These are phyloP conservation scores for Epizoanthus rinbou DNA, from an alignment of 92 coral and sea anemone genomes.

Conservation along the genomic window DNA sequence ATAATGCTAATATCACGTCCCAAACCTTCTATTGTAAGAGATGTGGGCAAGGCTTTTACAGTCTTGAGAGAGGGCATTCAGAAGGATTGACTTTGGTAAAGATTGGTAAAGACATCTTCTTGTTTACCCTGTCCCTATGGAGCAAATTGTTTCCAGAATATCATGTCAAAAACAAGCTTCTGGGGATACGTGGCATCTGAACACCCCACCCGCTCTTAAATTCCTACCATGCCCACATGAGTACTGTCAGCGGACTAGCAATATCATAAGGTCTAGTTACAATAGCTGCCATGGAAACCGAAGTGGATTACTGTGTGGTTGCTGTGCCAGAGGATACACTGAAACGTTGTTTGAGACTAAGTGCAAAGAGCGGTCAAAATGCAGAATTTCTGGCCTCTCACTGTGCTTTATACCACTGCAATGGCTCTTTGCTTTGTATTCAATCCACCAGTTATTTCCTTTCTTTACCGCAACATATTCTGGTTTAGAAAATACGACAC, in stretches of 20 bases:
- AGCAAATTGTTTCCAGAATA: conserved; percentile 44
- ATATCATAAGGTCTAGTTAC: neutral
- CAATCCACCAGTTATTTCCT: conserved; percentile 43
- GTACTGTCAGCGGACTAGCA: conserved; percentile 41
- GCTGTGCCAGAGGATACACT: conserved; percentile 48
- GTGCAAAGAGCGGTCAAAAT: conserved; percentile 29
- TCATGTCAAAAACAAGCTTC: conserved; percentile 50
- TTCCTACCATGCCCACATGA: conserved; percentile 49
- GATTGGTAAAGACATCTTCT: conserved; percentile 1
- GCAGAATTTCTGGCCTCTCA: conserved; percentile 45
- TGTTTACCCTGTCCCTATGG: conserved; percentile 54
- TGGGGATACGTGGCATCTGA: conserved; percentile 43
- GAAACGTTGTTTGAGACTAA: conserved; percentile 46
- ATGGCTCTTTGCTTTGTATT: conserved; percentile 44
- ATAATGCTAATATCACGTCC: neutral
- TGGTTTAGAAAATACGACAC: conserved; percentile 38
- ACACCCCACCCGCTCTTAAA: conserved; percentile 13
- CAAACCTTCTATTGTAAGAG: conserved; percentile 38
- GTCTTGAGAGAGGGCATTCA: conserved; percentile 50
- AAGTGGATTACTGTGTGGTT: conserved; percentile 55
- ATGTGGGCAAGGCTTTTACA: conserved; percentile 47
- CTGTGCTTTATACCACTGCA: conserved; percentile 11
- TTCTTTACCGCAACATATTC: conserved; percentile 30
- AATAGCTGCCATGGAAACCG: conserved; percentile 60
- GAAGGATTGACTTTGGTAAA: conserved; percentile 36